Conservation (phyloP, 2,113 vertebrate genomes). For the Myotis yumanensis region DNA sequence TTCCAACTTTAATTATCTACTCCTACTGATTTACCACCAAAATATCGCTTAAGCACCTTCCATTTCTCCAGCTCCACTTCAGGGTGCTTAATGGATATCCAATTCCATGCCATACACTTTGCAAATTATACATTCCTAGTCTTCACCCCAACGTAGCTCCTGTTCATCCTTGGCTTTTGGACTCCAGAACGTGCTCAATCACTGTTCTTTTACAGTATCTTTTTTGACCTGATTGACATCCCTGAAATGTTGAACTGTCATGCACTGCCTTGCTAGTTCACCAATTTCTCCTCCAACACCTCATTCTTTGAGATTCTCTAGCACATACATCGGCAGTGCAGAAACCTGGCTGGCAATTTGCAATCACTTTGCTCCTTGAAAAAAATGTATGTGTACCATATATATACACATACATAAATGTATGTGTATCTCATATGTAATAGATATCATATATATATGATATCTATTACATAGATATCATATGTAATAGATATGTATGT, state of each 20-base stretch:
- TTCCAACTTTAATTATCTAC: not conserved
- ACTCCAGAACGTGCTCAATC: not conserved
- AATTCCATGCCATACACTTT: not conserved
- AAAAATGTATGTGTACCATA: not conserved
- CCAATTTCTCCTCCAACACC: not conserved
- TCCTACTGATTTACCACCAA: not conserved
- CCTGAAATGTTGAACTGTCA: not conserved
- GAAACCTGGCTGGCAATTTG: not conserved
- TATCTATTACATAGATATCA: too few relatives aligned
- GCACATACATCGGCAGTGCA: not conserved
- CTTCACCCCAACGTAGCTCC: not conserved
- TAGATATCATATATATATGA: not conserved
- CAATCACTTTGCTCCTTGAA: not conserved
- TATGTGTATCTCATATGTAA: too few relatives aligned
- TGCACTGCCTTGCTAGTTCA: not conserved
- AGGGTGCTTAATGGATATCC: not conserved
- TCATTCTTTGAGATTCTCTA: not conserved
- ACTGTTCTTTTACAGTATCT: not conserved
- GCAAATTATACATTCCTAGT: not conserved
- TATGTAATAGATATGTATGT: too few relatives aligned
- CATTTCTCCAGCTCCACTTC: not conserved
- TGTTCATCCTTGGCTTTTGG: not conserved
- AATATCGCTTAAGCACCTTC: not conserved
- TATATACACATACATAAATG: too few relatives aligned
- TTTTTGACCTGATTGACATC: not conserved